These are phyloP conservation scores for Geophilus truncorum DNA, from an alignment of 2,888 invertebrate genomes.

Conservation along the genomic window DNA sequence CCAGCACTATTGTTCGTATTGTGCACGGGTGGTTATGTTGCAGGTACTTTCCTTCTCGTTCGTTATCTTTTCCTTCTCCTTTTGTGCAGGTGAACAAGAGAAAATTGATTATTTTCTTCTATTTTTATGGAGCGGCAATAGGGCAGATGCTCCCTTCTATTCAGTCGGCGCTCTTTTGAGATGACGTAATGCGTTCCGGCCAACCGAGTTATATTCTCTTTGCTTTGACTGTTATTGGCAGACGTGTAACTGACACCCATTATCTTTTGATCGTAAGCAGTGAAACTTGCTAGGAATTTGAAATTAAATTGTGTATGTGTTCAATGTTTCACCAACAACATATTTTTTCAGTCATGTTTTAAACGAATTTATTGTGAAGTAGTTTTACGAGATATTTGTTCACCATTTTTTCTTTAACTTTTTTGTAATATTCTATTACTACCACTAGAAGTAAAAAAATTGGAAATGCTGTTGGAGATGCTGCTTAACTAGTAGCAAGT, in stretches of 20 bases:
- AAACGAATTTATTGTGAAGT: background rate
- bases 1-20: background rate
- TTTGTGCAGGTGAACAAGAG: conserved; percentile 15
- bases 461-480: too few species aligned
- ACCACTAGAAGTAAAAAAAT: too few species aligned
- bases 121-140: conserved; percentile 8
- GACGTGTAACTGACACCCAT: background rate
- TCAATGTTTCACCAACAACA: background rate
- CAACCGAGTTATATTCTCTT: background rate
- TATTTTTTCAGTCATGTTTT: background rate
- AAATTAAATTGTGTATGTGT: background rate
- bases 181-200: conserved; percentile 5
- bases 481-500: too few species aligned
- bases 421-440: too few species aligned
- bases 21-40: conserved; percentile 12
- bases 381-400: background rate
- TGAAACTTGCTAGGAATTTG: background rate
- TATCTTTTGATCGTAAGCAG: background rate
- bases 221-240: background rate
- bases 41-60: background rate
- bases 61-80: conserved; percentile 2
- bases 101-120: conserved; percentile 18
- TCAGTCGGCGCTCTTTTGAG: background rate
- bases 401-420: background rate
- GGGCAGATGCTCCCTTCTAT: conserved; percentile 13